phyloP scores from a whole-genome alignment of 2,888 invertebrate genomes.

The Nipponacmea schrenckii region DNA sequence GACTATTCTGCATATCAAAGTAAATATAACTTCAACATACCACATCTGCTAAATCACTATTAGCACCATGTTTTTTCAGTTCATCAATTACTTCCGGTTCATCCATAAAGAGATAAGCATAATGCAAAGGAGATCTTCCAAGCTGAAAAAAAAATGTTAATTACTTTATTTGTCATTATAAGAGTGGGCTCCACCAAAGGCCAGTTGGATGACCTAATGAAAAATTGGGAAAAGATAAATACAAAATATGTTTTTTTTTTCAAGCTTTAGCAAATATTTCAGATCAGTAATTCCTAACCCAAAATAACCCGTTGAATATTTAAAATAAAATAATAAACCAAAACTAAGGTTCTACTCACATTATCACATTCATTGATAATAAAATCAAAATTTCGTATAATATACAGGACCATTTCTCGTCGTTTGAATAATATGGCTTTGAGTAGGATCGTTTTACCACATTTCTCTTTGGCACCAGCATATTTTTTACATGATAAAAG shows the following conservation, averaged over 20 bases:
- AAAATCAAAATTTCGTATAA: slow-evolving; percentile 53
- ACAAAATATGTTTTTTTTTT: too few species aligned
- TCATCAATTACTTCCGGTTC: slow-evolving; percentile 51
- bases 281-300: too few species aligned
- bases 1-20: too few species aligned
- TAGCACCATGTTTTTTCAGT: slow-evolving; percentile 52
- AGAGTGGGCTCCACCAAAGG: too few species aligned
- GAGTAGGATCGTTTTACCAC: slow-evolving; percentile 60
- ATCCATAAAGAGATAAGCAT: slow-evolving; percentile 57
- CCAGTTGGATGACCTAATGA: too few species aligned
- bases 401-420: slow-evolving; percentile 42
- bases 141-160: slow-evolving; percentile 36
- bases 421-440: slow-evolving; percentile 54
- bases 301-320: too few species aligned
- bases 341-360: slow-evolving; percentile 41
- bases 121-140: slow-evolving; percentile 60
- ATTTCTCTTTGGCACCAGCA: slow-evolving; percentile 52
- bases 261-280: too few species aligned
- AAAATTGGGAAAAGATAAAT: too few species aligned
- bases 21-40: slow-evolving; percentile 41
- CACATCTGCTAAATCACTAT: slow-evolving; percentile 49
- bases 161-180: too few species aligned
- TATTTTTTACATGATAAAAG: slow-evolving; percentile 57
- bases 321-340: too few species aligned
- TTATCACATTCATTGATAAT: slow-evolving; percentile 56